Evolutionary conservation across 2,113 vertebrate species (phyloP), one percentile per base, ranked within the genome.

Genomic region (Rhinoptilus africanus): DNA sequence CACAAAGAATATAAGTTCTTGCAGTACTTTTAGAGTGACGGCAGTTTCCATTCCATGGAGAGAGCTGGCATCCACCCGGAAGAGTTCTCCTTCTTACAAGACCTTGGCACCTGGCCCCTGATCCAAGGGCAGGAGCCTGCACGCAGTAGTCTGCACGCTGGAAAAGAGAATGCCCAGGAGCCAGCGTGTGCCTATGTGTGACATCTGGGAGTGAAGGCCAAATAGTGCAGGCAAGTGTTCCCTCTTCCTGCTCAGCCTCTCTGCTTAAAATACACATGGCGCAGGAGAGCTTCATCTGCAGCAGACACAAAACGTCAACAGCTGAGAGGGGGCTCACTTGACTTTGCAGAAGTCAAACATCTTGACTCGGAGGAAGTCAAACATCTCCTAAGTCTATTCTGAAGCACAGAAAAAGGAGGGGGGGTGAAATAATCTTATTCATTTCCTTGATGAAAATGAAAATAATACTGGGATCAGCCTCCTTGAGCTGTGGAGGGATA

Each of bases 121-220:
- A 79, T 13, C 24, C 35, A 47, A 39, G 18, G 54, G 30, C 79
- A 90, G 67, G 39, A 67, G 90, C 19, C 47, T 2, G 19, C 15
- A 4, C 0, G n/a, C n/a, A n/a, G n/a, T n/a, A n/a, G n/a, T n/a
- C n/a, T 0, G 1, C 24, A 16, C 0, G 0, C 43, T 64, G 66
- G 53, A 24, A 74, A 64, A 45, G 48, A 66, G 51, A 88, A 63
- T 10, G 4, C 35, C 35, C 37, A 47, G 34, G 27, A 53, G 7
- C 15, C 45, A n/a, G 27, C 0, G 0, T 41, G 35, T 24, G 16
- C 23, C 0, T 26, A 9, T 1, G 5, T 45, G 8, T 47, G 68
- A 54, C 5, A 7, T 1, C 20, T 5, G 32, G 39, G 66, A 67
- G 27, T 2, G 3, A 63, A 72, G 35, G 35, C 32, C 20, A n/a